These are phyloP conservation scores for Urosaurus nigricauda DNA, from an alignment of 2,797 vertebrate species.

Conservation along the genomic window DNA sequence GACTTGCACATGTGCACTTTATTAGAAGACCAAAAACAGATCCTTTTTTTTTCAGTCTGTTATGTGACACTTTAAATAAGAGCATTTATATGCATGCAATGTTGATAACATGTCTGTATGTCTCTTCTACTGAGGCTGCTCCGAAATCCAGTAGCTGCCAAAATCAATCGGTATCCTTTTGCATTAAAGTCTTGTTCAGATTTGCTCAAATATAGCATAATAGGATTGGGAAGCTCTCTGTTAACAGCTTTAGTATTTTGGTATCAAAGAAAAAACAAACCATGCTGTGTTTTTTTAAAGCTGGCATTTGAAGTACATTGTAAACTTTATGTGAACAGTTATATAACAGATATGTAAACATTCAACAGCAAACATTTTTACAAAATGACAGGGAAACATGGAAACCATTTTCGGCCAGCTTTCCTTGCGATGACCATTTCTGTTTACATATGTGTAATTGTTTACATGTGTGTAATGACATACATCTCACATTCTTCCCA, in stretches of 20 bases:
- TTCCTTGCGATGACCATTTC: background rate
- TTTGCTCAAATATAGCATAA: background rate
- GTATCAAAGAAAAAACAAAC: background rate
- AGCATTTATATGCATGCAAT: too few relatives aligned
- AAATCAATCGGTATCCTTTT: slow-evolving; percentile 17
- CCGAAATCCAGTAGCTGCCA: background rate
- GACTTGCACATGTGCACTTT: background rate
- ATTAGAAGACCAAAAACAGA: background rate
- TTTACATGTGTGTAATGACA: background rate
- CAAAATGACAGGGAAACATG: background rate
- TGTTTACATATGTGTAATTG: background rate
- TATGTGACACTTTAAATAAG: too few relatives aligned
- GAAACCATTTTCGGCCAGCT: background rate
- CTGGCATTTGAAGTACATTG: background rate
- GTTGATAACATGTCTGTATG: background rate
- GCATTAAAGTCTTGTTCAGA: accelerated
- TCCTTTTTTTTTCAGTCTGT: background rate
- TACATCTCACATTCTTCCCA: background rate
- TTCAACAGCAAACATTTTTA: too few relatives aligned
- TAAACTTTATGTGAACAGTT: background rate
- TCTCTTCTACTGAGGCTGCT: background rate
- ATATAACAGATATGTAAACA: too few relatives aligned
- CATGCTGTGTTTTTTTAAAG: background rate
- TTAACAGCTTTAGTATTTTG: slow-evolving; percentile 19
- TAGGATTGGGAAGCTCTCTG: slow-evolving; percentile 19